Evolutionary conservation across 2,797 vertebrate species (phyloP).

Genomic region (Sebastes steindachneri): DNA sequence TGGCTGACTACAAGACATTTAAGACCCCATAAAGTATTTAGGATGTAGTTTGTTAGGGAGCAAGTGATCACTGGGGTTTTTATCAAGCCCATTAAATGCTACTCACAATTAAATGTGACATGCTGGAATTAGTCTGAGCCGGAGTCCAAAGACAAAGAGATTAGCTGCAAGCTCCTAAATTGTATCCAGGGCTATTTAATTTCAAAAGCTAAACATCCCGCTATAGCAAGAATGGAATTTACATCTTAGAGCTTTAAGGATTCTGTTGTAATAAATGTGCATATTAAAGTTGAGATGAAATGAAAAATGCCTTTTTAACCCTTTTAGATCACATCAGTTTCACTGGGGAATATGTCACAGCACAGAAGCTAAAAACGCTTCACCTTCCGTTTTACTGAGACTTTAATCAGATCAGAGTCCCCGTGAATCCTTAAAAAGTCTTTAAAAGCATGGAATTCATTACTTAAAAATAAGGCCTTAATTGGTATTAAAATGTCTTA

Average conservation of each 20-base stretch:
- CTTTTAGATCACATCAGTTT: too few relatives aligned
- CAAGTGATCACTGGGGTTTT: constrained; percentile 73
- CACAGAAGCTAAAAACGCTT: too few relatives aligned
- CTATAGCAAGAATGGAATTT: background rate
- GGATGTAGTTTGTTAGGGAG: constrained; percentile 72
- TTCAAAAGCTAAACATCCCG: constrained; percentile 49
- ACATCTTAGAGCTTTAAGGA: background rate
- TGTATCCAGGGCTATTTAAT: constrained; percentile 41
- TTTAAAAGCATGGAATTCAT: background rate
- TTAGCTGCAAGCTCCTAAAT: constrained; percentile 56
- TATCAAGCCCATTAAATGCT: constrained; percentile 78
- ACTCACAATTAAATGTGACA: constrained; percentile 75
- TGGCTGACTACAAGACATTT: constrained; percentile 65
- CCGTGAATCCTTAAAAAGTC: background rate
- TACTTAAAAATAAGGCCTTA: background rate
- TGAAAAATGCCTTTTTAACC: background rate
- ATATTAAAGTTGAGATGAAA: background rate
- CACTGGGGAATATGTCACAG: too few relatives aligned
- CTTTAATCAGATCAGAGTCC: too few relatives aligned
- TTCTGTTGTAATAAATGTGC: background rate
- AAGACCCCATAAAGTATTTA: constrained; percentile 79
- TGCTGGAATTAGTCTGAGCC: constrained; percentile 63
- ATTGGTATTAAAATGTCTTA: background rate
- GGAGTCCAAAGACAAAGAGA: constrained; percentile 63
- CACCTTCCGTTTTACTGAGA: too few relatives aligned